phyloP scores from a whole-genome alignment of 2,113 vertebrate genomes.

The Zeus faber region DNA sequence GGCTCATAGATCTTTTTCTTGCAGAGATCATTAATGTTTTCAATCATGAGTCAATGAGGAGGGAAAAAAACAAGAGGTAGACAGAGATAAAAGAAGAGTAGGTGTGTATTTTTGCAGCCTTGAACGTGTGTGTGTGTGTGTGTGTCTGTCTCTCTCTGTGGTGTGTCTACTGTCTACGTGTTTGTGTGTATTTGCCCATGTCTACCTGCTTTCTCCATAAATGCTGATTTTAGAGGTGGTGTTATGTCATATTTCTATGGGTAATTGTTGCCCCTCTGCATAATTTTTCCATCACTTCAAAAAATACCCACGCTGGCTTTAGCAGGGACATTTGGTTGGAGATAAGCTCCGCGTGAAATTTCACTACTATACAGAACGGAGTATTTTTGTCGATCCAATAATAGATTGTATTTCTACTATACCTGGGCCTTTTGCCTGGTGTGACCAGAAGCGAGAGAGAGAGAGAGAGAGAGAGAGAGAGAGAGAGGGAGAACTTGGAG shows the following conservation, averaged over 20 bases:
- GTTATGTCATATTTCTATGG: too few relatives aligned
- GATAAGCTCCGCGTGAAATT: slow-evolving; percentile 11
- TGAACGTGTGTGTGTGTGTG: slow-evolving; percentile 15
- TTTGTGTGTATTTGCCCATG: background rate
- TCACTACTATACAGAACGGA: too few relatives aligned
- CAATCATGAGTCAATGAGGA: slow-evolving; percentile 26
- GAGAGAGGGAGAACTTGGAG: slow-evolving; percentile 50
- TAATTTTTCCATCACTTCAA: slow-evolving; percentile 3
- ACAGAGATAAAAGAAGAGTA: background rate
- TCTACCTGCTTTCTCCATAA: too few relatives aligned
- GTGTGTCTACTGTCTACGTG: background rate
- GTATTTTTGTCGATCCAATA: slow-evolving; percentile 31
- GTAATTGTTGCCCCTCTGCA: background rate
- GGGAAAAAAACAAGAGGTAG: background rate
- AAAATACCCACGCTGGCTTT: slow-evolving; percentile 1
- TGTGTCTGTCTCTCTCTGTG: background rate
- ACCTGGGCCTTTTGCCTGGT: slow-evolving; percentile 48
- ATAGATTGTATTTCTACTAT: slow-evolving; percentile 29
- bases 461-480: slow-evolving; percentile 51
- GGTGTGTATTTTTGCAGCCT: slow-evolving; percentile 7
- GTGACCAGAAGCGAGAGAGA: too few relatives aligned
- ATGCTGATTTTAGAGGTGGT: too few relatives aligned
- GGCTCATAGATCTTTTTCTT: too few relatives aligned
- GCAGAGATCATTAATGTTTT: slow-evolving; percentile 30
- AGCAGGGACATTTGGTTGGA: slow-evolving; percentile 9